Conservation (phyloP, 2,113 vertebrate species). For the Anolis carolinensis region DNA sequence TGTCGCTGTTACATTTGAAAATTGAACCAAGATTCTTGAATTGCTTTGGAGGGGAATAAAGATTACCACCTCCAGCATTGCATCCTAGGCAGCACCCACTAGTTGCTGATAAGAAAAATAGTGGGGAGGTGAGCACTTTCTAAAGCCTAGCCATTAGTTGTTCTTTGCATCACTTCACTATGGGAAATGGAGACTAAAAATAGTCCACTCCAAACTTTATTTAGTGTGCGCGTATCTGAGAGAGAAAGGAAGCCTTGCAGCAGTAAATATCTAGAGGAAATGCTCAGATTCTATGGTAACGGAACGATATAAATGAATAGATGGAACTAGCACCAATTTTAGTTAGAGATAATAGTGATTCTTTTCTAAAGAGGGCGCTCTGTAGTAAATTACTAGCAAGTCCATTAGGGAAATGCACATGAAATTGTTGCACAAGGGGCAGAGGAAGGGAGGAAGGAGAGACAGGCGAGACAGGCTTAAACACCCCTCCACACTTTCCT, state of each 20-base stretch:
- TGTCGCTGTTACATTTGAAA: background rate
- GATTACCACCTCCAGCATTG: background rate
- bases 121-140: background rate
- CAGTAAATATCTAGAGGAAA: background rate
- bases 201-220: background rate
- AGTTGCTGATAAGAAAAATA: background rate
- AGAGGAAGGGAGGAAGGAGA: background rate
- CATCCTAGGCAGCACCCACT: background rate
- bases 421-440: background rate
- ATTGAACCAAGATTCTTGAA: background rate
- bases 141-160: background rate
- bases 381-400: background rate
- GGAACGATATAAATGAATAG: background rate
- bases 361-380: background rate
- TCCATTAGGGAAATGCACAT: background rate
- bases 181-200: conserved; percentile 19
- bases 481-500: background rate
- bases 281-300: conserved; percentile 28
- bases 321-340: background rate
- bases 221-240: too few relatives aligned
- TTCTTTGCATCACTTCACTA: background rate
- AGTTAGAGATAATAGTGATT: background rate
- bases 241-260: background rate
- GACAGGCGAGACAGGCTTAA: too few relatives aligned
- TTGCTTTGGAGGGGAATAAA: background rate